These are phyloP conservation scores for Tychaedon coryphoeus DNA, from an alignment of 2,113 vertebrate species.

Conservation along the genomic window DNA sequence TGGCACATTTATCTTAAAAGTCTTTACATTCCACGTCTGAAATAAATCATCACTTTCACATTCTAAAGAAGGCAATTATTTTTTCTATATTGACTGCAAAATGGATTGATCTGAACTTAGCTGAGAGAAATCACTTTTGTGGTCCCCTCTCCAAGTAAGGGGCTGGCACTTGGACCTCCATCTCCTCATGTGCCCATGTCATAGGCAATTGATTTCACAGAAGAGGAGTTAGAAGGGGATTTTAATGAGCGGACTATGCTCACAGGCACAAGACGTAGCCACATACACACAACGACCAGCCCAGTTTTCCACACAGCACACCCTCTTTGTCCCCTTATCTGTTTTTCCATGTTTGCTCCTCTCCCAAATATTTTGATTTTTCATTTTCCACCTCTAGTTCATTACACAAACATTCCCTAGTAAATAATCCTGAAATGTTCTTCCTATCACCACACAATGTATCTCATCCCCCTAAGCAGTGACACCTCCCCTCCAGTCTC, in stretches of 20 bases:
- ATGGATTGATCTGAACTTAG: not conserved
- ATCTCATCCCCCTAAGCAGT: rapidly evolving
- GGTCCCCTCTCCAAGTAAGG: not conserved
- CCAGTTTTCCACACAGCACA: rapidly evolving
- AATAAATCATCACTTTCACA: not conserved
- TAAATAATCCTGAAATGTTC: not conserved
- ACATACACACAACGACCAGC: not conserved
- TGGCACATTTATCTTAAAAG: not conserved
- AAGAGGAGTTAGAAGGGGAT: not conserved
- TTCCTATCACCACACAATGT: not conserved
- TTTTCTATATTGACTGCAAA: not conserved
- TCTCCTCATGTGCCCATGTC: not conserved
- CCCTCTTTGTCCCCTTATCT: not conserved
- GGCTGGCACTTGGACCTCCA: not conserved
- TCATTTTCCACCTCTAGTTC: not conserved
- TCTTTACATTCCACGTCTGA: not conserved
- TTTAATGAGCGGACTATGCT: not conserved
- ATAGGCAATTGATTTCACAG: not conserved
- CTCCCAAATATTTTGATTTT: not conserved
- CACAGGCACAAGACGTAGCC: not conserved
- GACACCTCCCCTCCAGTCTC: rapidly evolving
- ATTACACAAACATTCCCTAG: not conserved
- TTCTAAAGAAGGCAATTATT: not conserved
- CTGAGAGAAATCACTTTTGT: not conserved
- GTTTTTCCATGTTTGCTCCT: not conserved